These are phyloP conservation scores for Styela plicata DNA, from an alignment of 23 tunicate genomes.

Conservation along the genomic window DNA sequence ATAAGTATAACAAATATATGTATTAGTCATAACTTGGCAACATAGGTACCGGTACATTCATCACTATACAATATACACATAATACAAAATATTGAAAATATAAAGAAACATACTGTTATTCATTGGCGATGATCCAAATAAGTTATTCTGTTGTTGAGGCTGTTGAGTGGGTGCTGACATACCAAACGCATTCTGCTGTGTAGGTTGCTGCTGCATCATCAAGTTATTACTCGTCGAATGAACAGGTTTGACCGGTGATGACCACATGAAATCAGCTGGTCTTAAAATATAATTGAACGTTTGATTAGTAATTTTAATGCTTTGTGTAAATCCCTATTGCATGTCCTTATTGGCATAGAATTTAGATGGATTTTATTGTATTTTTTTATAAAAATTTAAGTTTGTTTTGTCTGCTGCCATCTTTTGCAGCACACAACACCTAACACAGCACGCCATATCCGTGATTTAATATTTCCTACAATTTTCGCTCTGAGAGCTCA, in stretches of 20 bases:
- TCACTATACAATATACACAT: not conserved
- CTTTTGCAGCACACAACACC: no score
- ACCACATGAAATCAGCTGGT: not conserved
- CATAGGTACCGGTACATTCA: not conserved
- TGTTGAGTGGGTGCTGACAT: not conserved
- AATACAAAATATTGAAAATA: no score
- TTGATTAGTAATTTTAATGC: no score
- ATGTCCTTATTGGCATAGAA: no score
- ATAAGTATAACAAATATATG: no score
- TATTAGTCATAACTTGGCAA: not conserved
- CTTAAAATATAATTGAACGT: not conserved
- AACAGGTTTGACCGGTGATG: conserved; percentile 1
- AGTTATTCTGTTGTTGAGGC: not conserved
- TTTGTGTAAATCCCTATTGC: not conserved
- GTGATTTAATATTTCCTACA: no score
- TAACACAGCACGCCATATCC: no score
- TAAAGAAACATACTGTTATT: not conserved
- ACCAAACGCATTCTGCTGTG: not conserved
- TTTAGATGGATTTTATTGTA: no score
- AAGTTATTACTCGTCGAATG: not conserved
- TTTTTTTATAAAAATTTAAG: no score
- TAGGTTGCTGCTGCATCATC: conserved; percentile 1
- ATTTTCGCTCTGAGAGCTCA: no score
- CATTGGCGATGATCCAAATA: conserved; percentile 11
- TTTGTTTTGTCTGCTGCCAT: no score